phyloP scores from a whole-genome alignment of 2,797 vertebrate genomes.

The Crax fasciolata region DNA sequence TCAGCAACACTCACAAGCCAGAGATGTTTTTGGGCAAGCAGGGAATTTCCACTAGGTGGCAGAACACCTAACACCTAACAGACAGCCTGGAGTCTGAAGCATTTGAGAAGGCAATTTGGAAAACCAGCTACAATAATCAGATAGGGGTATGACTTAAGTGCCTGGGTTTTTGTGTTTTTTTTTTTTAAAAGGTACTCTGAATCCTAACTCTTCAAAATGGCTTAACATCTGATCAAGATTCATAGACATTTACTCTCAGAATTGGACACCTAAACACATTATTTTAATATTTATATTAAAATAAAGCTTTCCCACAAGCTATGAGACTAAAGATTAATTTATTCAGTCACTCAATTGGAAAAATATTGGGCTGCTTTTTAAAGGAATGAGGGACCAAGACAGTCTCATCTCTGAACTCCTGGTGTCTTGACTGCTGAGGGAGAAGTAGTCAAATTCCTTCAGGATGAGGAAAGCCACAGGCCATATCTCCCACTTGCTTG shows the following conservation, averaged over 20 bases:
- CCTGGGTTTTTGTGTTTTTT: neutral
- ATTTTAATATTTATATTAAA: neutral
- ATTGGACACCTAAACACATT: neutral
- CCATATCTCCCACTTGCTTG: neutral
- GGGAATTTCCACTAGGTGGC: conserved; percentile 16
- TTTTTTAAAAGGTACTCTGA: neutral
- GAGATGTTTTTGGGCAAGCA: neutral
- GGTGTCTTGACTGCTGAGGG: neutral
- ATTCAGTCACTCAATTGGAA: neutral
- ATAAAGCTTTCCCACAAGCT: neutral
- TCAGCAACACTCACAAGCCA: neutral
- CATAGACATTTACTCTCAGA: neutral
- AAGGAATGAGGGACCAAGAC: neutral
- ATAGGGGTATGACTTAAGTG: neutral
- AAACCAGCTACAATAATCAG: neutral
- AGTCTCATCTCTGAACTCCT: neutral
- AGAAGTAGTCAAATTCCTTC: neutral
- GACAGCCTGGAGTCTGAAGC: neutral
- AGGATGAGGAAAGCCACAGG: neutral
- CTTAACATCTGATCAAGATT: neutral
- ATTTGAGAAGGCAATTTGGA: neutral
- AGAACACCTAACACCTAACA: neutral
- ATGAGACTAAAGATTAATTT: neutral
- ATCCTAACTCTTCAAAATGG: neutral
- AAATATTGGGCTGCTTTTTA: neutral